Evolutionary conservation across 2,888 invertebrate genomes (phyloP), one percentile per base, ranked within the genome.

Genomic region (Yponomeuta malinellus): DNA sequence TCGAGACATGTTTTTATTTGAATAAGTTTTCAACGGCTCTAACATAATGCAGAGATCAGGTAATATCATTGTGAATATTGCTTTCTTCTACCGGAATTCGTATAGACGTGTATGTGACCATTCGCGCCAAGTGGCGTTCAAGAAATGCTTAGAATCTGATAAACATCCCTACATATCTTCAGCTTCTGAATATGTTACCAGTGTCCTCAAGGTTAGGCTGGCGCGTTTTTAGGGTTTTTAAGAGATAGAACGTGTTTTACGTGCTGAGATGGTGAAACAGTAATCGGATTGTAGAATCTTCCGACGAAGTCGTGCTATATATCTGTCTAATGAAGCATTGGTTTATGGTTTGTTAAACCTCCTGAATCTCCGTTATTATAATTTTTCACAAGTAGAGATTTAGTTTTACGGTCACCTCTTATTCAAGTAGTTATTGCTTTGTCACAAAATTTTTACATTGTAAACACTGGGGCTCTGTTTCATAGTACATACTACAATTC

Each of bases 41-140:
- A 78, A 76, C 83, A 90, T 74, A 79, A 90, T 90, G 90, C 90
- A 90, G 87, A 89, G 91, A 90, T 91, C 91, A 87, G 90, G 90
- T 90, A 89, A 83, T 72, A 73, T 72, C 68, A 71, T 75, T 37
- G 52, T 59, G 52, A 15, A 59, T 67, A 43, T 10, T 43, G 12
- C 31, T 31, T 65, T 9, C 12, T 65, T 65, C 9, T 23, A 29
- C 23, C 65, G 10, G 29, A 43, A 33, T 10, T 4, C 12, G 29
- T 10, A 12, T 10, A 9, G 10, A 31, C 29, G 31, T 8, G 12
- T 31, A 5, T 23, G 10, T 65, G 31, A 23, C 59, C n/a, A 66
- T 72, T 73, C 69, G 74, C 72, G 72, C 72, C 71, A 70, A 71
- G 70, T 59, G 31, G 59, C 31, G 71, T 71, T 73, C 52, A 73